Evolutionary conservation across 2,888 invertebrate species (phyloP), one percentile per base, ranked within the genome.

Genomic region (Cyclophora albipunctata): DNA sequence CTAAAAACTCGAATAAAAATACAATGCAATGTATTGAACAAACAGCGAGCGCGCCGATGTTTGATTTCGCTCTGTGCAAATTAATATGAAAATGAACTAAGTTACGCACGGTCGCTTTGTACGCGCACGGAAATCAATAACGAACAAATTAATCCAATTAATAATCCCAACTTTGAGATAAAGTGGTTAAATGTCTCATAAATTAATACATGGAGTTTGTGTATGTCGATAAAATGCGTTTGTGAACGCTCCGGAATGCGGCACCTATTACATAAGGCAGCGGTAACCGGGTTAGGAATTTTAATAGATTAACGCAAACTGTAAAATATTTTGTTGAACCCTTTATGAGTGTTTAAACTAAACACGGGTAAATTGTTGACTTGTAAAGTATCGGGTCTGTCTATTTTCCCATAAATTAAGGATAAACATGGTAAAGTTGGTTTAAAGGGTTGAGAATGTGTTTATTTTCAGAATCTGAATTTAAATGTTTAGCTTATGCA

Each of bases 161-260:
- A 66, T 68, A 68, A 64, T 62, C 53, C 53, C 51, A 60, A 56
- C 47, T 57, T 49, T 55, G 59, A 58, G 62, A 63, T 67, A 62
- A 66, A 64, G 55, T 61, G 64, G 65, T 64, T 68, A 68, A 69
- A 66, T 62, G 67, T 68, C 63, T 62, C 63, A 65, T 70, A 70
- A 68, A 70, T 69, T 69, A 66, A 63, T 66, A 63, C 53, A 60
- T 51, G 58, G 63, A 58, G 53, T 56, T 54, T 50, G 42, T 63
- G 54, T 57, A 37, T 2, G 37, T 37, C 59, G 62, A 65, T 65
- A 62, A 67, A 63, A 70, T 61, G 62, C 58, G 63, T 55, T 60
- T 46, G 34, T 46, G 47, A 50, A 48, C 53, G 48, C 45, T 46
- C 42, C 34, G 48, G 50, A n/a, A 5, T 46, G 45, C 37, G 37